Percentiles rank a stretch among this genome's conserved stretches.
Evolutionary conservation across 1,140 invertebrate genomes (phyloP).

Genomic region (Drosophila bocki): DNA sequence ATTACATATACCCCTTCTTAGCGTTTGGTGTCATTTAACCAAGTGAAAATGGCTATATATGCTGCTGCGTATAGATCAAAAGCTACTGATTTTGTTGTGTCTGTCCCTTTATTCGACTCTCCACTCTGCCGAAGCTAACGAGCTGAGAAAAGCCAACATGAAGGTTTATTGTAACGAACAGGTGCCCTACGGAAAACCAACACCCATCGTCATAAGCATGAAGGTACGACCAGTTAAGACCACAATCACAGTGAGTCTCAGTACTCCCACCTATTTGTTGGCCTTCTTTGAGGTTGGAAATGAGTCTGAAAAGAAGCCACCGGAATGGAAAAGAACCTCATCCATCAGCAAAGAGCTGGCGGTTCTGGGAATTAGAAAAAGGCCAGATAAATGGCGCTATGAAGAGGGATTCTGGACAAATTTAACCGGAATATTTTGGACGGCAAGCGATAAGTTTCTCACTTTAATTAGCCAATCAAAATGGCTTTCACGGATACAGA

Average conservation of each 20-base stretch:
- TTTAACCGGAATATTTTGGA: conserved; percentile 49
- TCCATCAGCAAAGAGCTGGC: conserved; percentile 13
- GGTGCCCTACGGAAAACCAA: conserved; percentile 24
- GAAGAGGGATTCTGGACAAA: conserved; percentile 19
- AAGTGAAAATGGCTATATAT: conserved; percentile 31
- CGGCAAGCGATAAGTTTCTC: not conserved
- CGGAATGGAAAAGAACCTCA: not conserved
- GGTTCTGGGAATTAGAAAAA: not conserved
- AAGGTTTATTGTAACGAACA: conserved; percentile 32
- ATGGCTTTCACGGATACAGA: not conserved
- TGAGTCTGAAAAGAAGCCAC: not conserved
- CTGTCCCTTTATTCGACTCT: not conserved
- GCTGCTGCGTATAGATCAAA: conserved; percentile 10
- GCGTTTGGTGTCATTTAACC: conserved; percentile 11
- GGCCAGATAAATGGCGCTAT: conserved; percentile 5
- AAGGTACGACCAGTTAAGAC: not conserved
- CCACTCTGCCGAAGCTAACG: not conserved
- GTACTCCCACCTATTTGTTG: conserved; percentile 36
- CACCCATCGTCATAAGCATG: conserved; percentile 30
- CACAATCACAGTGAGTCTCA: conserved; percentile 8
- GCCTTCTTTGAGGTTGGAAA: conserved; percentile 3
- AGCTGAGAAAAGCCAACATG: conserved; percentile 4
- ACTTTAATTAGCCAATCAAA: not conserved
- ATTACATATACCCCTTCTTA: not conserved
- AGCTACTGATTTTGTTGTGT: conserved; percentile 19